Conservation (phyloP, 2,797 vertebrate genomes). For the Peromyscus melanophrys region DNA sequence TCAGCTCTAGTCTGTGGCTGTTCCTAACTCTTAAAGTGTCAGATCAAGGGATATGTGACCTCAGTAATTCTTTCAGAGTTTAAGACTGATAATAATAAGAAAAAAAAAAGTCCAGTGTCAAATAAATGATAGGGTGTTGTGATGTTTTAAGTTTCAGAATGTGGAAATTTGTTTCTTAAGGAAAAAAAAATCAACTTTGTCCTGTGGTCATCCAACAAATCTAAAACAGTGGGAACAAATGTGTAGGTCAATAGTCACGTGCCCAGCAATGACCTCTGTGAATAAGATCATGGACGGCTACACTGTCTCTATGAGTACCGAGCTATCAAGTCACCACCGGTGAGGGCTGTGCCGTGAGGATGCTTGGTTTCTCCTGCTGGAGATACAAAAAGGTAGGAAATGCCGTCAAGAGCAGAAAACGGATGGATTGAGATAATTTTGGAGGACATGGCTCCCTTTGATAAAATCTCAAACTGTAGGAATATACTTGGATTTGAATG, state of each 20-base stretch:
- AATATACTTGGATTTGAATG: neutral
- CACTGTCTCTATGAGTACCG: neutral
- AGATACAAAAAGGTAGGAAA: neutral
- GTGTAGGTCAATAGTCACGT: neutral
- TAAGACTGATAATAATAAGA: slow-evolving; percentile 75
- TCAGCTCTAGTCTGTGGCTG: slow-evolving; percentile 75
- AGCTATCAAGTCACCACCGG: neutral
- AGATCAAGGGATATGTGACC: slow-evolving; percentile 76
- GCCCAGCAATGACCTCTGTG: neutral
- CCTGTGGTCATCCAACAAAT: neutral
- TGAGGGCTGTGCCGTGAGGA: neutral
- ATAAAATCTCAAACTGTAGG: slow-evolving; percentile 37
- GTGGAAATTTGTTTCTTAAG: slow-evolving; percentile 62
- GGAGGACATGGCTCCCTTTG: neutral
- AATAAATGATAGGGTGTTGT: slow-evolving; percentile 66
- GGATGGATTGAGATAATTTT: neutral
- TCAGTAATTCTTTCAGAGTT: slow-evolving; percentile 79
- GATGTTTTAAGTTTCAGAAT: slow-evolving; percentile 74
- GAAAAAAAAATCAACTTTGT: slow-evolving; percentile 40
- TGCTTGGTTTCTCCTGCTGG: neutral
- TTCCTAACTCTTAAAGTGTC: slow-evolving; percentile 73
- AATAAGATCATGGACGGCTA: neutral
- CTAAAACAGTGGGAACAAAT: slow-evolving; percentile 36
- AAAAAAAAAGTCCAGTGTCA: slow-evolving; percentile 66
- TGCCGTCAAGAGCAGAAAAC: neutral